These are phyloP conservation scores for Azorinus chamasolen DNA, from an alignment of 2,888 invertebrate species.

Conservation along the genomic window DNA sequence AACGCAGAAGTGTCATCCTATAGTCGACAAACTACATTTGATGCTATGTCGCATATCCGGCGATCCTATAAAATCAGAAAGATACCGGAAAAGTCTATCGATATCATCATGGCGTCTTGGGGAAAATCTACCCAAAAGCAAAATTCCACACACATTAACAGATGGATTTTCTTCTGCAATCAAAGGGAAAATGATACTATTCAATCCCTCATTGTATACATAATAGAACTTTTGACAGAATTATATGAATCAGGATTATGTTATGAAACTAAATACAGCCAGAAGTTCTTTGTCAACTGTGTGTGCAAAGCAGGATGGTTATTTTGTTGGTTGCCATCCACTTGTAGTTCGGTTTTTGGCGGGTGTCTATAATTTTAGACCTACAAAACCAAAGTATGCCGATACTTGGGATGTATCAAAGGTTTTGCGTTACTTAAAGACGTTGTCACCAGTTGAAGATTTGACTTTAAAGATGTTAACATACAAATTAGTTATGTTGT, in stretches of 20 bases:
- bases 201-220: conserved; percentile 11
- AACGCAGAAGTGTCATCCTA: conserved; percentile 8
- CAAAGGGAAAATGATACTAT: conserved; percentile 17
- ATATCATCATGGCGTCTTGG: conserved; percentile 46
- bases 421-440: conserved; percentile 15
- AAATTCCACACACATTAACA: conserved; percentile 28
- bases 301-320: conserved; percentile 11
- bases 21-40: conserved; percentile 25
- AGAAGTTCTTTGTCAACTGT: conserved; percentile 27
- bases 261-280: conserved; percentile 34
- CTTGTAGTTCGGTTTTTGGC: conserved; percentile 24
- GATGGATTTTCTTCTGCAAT: conserved; percentile 25
- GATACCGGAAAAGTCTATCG: conserved; percentile 20
- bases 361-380: conserved; percentile 10
- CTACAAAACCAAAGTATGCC: conserved; percentile 21
- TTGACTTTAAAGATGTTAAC: conserved; percentile 20
- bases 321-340: conserved; percentile 17
- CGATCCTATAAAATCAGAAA: conserved; percentile 13
- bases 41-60: conserved; percentile 32
- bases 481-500: conserved; percentile 18
- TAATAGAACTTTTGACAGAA: conserved; percentile 19
- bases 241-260: conserved; percentile 26
- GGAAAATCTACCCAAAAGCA: conserved; percentile 29
- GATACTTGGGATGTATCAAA: conserved; percentile 19
- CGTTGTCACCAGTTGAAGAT: conserved; percentile 14